Percentiles rank a stretch among this genome's conserved stretches.
phyloP scores from a whole-genome alignment of 2,888 invertebrate genomes.

The Chaitophorus viminalis region DNA sequence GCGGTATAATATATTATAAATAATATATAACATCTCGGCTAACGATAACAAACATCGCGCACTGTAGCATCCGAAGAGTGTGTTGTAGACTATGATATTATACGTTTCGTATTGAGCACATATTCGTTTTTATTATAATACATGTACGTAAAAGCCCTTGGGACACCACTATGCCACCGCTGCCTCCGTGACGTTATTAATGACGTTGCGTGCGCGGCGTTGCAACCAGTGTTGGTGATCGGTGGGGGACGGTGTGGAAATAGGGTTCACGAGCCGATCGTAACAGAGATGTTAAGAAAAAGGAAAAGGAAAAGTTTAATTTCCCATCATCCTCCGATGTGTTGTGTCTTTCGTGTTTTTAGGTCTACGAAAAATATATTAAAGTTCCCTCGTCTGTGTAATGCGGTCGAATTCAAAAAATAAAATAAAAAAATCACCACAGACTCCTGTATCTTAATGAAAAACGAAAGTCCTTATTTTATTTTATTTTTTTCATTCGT shows the following conservation, averaged over 20 bases:
- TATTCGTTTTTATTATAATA: neutral
- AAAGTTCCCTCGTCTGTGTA: constrained; percentile 32
- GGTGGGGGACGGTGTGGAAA: neutral
- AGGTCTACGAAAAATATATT: constrained; percentile 23
- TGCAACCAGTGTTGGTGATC: neutral
- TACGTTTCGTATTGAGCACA: neutral
- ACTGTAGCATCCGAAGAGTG: neutral
- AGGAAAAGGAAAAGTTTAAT: constrained; percentile 11
- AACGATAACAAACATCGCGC: too few species aligned
- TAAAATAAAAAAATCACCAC: neutral
- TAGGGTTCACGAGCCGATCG: neutral
- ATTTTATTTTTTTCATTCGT: neutral
- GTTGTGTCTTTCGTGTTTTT: constrained; percentile 22
- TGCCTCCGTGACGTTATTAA: constrained; percentile 17
- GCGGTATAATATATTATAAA: neutral
- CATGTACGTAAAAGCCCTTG: neutral
- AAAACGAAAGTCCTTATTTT: neutral
- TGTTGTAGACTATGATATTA: neutral
- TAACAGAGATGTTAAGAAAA: constrained; percentile 34
- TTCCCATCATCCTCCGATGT: constrained; percentile 26
- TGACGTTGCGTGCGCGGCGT: neutral
- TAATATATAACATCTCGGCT: neutral
- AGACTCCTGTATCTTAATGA: neutral
- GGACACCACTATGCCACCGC: neutral
- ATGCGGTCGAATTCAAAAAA: constrained; percentile 30